phyloP scores from a whole-genome alignment of 2,888 invertebrate species.

The Bursaphelenchus okinawaensis region DNA sequence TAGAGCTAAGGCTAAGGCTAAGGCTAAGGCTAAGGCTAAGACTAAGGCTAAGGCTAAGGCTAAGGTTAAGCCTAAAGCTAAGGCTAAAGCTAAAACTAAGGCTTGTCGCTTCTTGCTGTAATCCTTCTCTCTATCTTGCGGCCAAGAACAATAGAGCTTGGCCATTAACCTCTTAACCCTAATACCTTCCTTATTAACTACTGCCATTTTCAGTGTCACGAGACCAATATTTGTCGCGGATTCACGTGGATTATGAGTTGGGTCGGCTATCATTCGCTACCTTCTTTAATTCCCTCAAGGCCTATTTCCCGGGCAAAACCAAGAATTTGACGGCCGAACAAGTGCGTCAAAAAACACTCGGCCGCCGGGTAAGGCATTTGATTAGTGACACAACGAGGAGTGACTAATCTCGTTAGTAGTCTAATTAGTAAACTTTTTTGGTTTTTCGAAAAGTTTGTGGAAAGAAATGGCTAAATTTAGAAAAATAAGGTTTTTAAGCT shows the following conservation, averaged over 20 bases:
- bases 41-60: too few species aligned
- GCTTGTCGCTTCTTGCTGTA: too few species aligned
- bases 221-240: not conserved
- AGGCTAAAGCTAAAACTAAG: too few species aligned
- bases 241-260: conserved; percentile 9
- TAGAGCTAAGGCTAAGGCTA: too few species aligned
- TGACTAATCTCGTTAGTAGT: not conserved
- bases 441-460: not conserved
- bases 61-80: too few species aligned
- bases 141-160: too few species aligned
- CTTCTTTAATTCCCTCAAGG: not conserved
- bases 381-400: not conserved
- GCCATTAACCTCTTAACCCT: too few species aligned
- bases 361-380: not conserved
- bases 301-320: not conserved
- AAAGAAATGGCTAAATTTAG: not conserved
- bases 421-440: not conserved
- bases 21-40: too few species aligned
- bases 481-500: not conserved
- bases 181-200: too few species aligned
- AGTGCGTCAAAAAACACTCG: not conserved
- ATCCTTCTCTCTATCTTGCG: too few species aligned
- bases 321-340: not conserved
- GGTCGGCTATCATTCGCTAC: conserved; percentile 6
- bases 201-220: not conserved